phyloP scores from a whole-genome alignment of 2,113 vertebrate genomes.

The Microcebus murinus region DNA sequence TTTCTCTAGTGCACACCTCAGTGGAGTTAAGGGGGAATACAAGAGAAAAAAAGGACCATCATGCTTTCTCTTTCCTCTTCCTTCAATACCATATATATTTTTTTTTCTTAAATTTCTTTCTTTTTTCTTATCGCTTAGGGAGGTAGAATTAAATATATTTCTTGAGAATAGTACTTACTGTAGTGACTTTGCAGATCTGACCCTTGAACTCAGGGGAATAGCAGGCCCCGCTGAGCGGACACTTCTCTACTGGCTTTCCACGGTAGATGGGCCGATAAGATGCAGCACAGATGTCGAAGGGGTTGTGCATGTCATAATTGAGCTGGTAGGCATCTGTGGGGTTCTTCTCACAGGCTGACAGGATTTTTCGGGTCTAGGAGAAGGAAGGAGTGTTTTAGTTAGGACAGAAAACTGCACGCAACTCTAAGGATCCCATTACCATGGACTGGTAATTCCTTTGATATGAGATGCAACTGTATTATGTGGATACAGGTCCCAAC shows the following conservation, averaged over 20 bases:
- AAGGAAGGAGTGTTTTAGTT: not conserved
- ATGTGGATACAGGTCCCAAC: not conserved
- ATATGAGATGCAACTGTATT: not conserved
- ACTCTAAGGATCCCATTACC: constrained; percentile 7
- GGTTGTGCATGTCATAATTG: constrained; percentile 98
- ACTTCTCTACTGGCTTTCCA: constrained; percentile 95
- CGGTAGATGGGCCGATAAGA: constrained; percentile 96
- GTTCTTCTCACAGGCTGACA: constrained; percentile 97
- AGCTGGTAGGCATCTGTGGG: constrained; percentile 93
- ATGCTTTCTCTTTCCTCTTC: not conserved
- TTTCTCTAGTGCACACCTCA: not conserved
- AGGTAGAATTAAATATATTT: too few relatives aligned
- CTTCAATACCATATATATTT: not conserved
- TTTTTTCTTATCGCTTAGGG: too few relatives aligned
- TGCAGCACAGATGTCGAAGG: constrained; percentile 97
- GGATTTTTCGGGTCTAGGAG: constrained; percentile 94
- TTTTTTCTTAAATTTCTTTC: too few relatives aligned
- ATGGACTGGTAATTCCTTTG: not conserved
- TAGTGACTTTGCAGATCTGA: constrained; percentile 95
- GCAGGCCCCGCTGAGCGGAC: constrained; percentile 96
- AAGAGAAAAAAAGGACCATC: not conserved
- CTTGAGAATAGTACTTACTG: constrained; percentile 83
- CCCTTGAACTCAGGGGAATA: constrained; percentile 95
- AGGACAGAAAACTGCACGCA: not conserved
- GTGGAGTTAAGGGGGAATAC: not conserved